Base-by-base conservation (phyloP, 2,888 invertebrate species). In the Stegophylla sp. region DNA sequence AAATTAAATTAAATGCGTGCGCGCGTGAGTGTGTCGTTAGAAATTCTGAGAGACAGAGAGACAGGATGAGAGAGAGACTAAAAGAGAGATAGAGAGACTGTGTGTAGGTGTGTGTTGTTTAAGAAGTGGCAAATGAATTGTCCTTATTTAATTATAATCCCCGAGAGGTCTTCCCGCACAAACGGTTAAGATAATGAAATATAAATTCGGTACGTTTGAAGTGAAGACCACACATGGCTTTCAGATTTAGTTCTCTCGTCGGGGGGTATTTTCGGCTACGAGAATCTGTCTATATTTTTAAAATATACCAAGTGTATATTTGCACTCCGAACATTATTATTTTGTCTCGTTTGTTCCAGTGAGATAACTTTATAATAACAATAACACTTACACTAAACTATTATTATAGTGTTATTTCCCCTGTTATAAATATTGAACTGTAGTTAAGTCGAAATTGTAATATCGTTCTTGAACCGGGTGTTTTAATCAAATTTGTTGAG, bases 61-160 rank as follows among this genome's bases (percentile, higher is more conserved):
- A 51, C 4, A n/a, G 3, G 4, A 0, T 3, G n/a, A n/a, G n/a
- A 51, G n/a, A n/a, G n/a, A 51, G 51, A 51, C 17, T 17, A 17
- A 51, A 17, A 3, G 51, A n/a, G n/a, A 51, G 7, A 51, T 3
- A 51, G 10, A 51, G n/a, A n/a, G 2, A 51, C 4, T 5, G 34
- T 5, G 34, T 17, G n/a, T 2, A 5, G 1, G 10, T 51, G n/a
- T 51, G 17, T 7, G 34, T 3, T 34, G 56, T 45, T 73, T 20
- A 45, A 73, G 45, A 61, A 45, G 45, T 45, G 45, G 45, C 28
- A 73, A 61, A 61, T 5, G n/a, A 1, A 34, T n/a, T 34, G 34
- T 3, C 20, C 45, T 45, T 61, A 48, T 73, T 73, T 73, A 61
- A 73, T 73, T 73, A n/a, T n/a, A 45, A 45, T 45, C 45, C 28